Evolutionary conservation across 2,888 invertebrate species (phyloP).

Genomic region (Platerodrilus igneus): DNA sequence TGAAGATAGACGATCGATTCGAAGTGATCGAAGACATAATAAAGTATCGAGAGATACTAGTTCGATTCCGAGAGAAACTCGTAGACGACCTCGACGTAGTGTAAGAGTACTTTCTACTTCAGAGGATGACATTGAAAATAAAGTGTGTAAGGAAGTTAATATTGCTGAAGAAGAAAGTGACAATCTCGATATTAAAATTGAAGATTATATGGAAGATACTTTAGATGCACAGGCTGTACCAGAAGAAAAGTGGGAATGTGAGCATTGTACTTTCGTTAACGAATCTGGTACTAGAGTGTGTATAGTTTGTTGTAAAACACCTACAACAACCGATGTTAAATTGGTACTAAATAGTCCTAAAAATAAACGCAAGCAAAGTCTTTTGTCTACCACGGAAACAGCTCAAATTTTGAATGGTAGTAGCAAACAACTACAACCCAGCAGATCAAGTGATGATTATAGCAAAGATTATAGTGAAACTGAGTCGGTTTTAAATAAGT

Average conservation of each 20-base stretch:
- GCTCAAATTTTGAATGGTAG: slow-evolving; percentile 6
- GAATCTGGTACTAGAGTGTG: slow-evolving; percentile 75
- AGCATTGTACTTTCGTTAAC: slow-evolving; percentile 87
- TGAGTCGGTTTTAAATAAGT: slow-evolving; percentile 42
- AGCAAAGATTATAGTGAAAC: slow-evolving; percentile 47
- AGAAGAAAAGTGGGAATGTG: slow-evolving; percentile 73
- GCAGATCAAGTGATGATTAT: slow-evolving; percentile 42
- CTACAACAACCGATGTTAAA: slow-evolving; percentile 42
- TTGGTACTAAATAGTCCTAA: slow-evolving; percentile 23
- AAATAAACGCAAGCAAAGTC: slow-evolving; percentile 8
- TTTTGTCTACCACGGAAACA: slow-evolving; percentile 15
- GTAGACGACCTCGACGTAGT: slow-evolving; percentile 33
- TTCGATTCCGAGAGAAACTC: slow-evolving; percentile 40
- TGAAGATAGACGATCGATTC: slow-evolving; percentile 44
- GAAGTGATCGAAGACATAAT: slow-evolving; percentile 40
- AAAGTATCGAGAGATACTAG: slow-evolving; percentile 35
- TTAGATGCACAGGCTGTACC: slow-evolving; percentile 53
- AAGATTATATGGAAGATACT: slow-evolving; percentile 34
- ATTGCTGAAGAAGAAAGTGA: too few species aligned
- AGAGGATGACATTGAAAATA: slow-evolving; percentile 34
- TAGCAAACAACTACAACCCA: slow-evolving; percentile 28
- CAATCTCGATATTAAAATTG: slow-evolving; percentile 31
- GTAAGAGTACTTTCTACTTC: slow-evolving; percentile 37
- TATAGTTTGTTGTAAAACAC: slow-evolving; percentile 81
- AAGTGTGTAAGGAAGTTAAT: too few species aligned